Percentiles rank a stretch among this genome's conserved stretches.
phyloP scores from a whole-genome alignment of 2,797 vertebrate species.

The Pempheris klunzingeri region DNA sequence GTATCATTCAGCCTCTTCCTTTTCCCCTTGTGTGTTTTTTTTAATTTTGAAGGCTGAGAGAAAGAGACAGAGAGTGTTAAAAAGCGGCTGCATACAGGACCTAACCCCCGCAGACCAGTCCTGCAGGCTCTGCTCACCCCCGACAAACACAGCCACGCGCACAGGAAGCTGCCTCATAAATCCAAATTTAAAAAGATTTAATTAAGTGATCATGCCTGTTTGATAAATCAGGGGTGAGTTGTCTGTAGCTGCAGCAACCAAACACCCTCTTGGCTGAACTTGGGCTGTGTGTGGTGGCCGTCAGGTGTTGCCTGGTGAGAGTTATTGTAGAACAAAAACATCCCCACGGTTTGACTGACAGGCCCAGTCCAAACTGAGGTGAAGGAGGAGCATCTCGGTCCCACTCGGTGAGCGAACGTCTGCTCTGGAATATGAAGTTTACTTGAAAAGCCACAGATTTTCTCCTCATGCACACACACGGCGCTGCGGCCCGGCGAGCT shows the following conservation, averaged over 20 bases:
- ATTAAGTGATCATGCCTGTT: background rate
- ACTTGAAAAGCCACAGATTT: conserved; percentile 56
- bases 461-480: conserved; percentile 14
- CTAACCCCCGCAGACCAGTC: conserved; percentile 33
- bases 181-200: conserved; percentile 12
- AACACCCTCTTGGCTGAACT: conserved; percentile 27
- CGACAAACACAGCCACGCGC: conserved; percentile 9
- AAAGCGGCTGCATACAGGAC: conserved; percentile 59
- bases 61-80: conserved; percentile 65
- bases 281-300: conserved; percentile 13
- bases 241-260: conserved; percentile 33
- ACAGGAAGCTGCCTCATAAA: conserved; percentile 39
- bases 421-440: conserved; percentile 65
- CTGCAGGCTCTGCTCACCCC: conserved; percentile 29
- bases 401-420: conserved; percentile 70
- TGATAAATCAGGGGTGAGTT: conserved; percentile 19
- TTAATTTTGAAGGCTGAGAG: conserved; percentile 65
- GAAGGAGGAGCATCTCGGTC: conserved; percentile 27
- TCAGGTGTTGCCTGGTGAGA: conserved; percentile 38
- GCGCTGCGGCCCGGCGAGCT: conserved; percentile 30
- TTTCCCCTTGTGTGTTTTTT: conserved; percentile 51
- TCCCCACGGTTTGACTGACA: conserved; percentile 25
- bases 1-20: conserved; percentile 79
- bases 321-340: conserved; percentile 23
- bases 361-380: conserved; percentile 16